Evolutionary conservation across 2,888 invertebrate species (phyloP).

Genomic region (Caenorhabditis angaria): DNA sequence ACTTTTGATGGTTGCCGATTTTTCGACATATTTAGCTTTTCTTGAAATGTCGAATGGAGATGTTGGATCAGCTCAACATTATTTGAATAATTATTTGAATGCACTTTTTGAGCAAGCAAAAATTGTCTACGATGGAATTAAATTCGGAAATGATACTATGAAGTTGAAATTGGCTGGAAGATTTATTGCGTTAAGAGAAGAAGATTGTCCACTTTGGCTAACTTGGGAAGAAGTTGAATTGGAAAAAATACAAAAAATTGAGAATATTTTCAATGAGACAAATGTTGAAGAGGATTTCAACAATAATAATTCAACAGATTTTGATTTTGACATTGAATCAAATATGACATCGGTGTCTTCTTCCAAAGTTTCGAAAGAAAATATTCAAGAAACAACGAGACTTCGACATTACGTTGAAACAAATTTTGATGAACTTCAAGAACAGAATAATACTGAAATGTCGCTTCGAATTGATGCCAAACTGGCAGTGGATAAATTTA

Average conservation of each 20-base stretch:
- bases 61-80: constrained; percentile 36
- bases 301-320: constrained; percentile 17
- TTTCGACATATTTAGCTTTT: constrained; percentile 48
- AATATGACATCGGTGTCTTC: background rate
- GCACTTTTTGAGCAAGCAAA: constrained; percentile 60
- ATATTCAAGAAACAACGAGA: constrained; percentile 12
- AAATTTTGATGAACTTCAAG: constrained; percentile 41
- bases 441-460: constrained; percentile 49
- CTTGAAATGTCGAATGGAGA: constrained; percentile 50
- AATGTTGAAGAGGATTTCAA: background rate
- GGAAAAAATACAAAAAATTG: background rate
- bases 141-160: constrained; percentile 32
- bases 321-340: background rate
- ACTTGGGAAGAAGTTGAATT: constrained; percentile 33
- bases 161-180: constrained; percentile 31
- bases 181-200: constrained; percentile 41
- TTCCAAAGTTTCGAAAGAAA: too few relatives aligned
- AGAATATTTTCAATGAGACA: background rate
- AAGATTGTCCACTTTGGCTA: constrained; percentile 48
- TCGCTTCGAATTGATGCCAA: constrained; percentile 42
- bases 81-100: constrained; percentile 50
- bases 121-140: constrained; percentile 28
- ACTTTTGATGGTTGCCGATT: constrained; percentile 48
- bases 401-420: constrained; percentile 27
- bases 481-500: constrained; percentile 46